Conservation (phyloP, 2,797 vertebrate genomes). For the Dryobates pubescens region DNA sequence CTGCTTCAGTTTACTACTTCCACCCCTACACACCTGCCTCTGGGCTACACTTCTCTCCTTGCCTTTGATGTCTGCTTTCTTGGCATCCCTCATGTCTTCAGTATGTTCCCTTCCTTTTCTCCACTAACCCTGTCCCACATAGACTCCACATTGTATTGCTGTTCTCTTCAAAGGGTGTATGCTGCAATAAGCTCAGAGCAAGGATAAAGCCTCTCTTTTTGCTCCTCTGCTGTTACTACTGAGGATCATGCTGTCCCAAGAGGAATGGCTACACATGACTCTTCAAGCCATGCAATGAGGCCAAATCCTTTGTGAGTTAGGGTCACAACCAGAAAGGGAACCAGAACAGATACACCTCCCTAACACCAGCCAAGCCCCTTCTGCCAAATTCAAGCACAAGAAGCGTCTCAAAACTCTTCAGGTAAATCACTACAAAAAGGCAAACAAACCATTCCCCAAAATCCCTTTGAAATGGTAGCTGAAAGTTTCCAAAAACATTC, state of each 20-base stretch:
- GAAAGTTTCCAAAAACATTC: background rate
- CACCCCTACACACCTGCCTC: fast-evolving
- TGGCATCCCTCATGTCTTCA: background rate
- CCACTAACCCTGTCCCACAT: fast-evolving
- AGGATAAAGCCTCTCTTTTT: background rate
- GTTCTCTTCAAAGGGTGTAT: fast-evolving
- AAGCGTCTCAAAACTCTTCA: background rate
- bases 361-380: background rate
- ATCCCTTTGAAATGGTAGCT: background rate
- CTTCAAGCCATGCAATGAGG: background rate
- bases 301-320: background rate
- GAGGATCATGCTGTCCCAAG: background rate
- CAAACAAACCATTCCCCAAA: background rate
- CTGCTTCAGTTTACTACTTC: background rate
- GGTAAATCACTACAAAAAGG: background rate
- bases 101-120: background rate
- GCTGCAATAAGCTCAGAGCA: background rate
- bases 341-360: background rate
- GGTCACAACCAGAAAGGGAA: background rate
- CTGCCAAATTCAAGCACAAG: background rate
- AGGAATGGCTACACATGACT: background rate
- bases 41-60: background rate
- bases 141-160: background rate
- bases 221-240: background rate
- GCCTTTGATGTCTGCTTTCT: fast-evolving